Base-by-base conservation (phyloP, 2,888 invertebrate species). In the Lasiommata megera region DNA sequence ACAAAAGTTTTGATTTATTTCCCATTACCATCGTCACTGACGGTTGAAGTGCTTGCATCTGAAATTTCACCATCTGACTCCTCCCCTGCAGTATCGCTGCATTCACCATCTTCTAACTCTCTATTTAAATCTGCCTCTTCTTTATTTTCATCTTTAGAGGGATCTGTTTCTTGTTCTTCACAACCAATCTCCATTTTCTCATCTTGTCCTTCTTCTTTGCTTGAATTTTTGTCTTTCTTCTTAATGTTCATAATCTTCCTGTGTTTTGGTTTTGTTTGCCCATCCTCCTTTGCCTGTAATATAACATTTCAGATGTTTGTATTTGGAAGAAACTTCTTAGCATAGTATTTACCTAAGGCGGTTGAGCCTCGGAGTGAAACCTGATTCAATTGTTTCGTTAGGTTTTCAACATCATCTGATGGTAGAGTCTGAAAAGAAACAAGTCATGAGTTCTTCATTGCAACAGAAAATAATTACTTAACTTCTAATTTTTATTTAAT, bases 41-140 rank as follows among this genome's bases (percentile, higher is more conserved):
- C 82, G 60, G 92, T 88, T 43, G 88, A 82, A 58, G 85, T 85
- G 66, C 86, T 88, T 66, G 68, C 74, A 64, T 70, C 71, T 9
- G 82, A 53, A 14, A 43, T 77, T 52, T 74, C 79, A 23, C 60
- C 64, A 28, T 67, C 71, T 23, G 72, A 70, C 8, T 65, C 66
- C 65, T 82, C 85, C 67, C 71, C 71, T 1, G 64, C 72, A 12
- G 92, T 92, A 43, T 92, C 92, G 66, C 93, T 93, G 79, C 93
- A 94, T 87, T 94, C 94, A 11, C 94, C 94, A 77, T 94, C 94
- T 85, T 94, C 94, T 48, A 92, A 73, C 66, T 82, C 84, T 61
- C 71, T 71, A 43, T 65, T 53, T 61, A 31, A 14, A 86, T 94
- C 94, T 9, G 94, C 94, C 77, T 94, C 94, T 84, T 3, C 17